Percentiles rank a stretch among this genome's conserved stretches.
Evolutionary conservation across 2,888 invertebrate genomes (phyloP).

Genomic region (Clanis bilineata): DNA sequence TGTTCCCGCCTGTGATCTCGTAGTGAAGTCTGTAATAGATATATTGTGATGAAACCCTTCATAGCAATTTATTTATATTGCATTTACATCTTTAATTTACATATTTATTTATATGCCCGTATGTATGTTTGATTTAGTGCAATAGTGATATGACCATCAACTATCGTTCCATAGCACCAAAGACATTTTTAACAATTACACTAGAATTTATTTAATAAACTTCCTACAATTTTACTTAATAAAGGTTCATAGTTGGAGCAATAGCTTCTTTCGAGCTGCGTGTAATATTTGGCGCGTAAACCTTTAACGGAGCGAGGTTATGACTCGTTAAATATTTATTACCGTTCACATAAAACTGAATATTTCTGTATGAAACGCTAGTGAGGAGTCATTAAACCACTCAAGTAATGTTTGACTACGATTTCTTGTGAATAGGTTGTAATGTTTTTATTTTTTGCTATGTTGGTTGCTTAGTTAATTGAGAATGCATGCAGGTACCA

Average conservation of each 20-base stretch:
- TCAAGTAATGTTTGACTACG: background rate
- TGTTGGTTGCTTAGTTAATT: background rate
- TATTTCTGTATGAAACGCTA: background rate
- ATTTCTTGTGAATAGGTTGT: background rate
- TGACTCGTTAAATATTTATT: slow-evolving; percentile 12
- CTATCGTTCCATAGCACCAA: too few species aligned
- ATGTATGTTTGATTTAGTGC: too few species aligned
- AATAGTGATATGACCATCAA: too few species aligned
- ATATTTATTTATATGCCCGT: too few species aligned
- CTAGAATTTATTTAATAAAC: too few species aligned
- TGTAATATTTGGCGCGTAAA: slow-evolving; percentile 3
- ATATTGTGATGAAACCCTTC: background rate
- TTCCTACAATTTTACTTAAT: background rate
- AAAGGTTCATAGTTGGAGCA: background rate
- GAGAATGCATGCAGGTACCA: background rate
- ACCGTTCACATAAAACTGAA: slow-evolving; percentile 7
- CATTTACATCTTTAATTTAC: too few species aligned
- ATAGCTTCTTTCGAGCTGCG: background rate
- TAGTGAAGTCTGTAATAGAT: slow-evolving; percentile 85
- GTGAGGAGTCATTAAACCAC: background rate
- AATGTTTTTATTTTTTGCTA: slow-evolving; percentile 1
- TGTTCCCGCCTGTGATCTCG: slow-evolving; percentile 92
- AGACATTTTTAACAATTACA: too few species aligned
- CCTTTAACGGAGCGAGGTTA: slow-evolving; percentile 6
- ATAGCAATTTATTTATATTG: too few species aligned